Base-by-base conservation (phyloP, 53 echinoderm and acorn worm genomes). In the Crossaster papposus region DNA sequence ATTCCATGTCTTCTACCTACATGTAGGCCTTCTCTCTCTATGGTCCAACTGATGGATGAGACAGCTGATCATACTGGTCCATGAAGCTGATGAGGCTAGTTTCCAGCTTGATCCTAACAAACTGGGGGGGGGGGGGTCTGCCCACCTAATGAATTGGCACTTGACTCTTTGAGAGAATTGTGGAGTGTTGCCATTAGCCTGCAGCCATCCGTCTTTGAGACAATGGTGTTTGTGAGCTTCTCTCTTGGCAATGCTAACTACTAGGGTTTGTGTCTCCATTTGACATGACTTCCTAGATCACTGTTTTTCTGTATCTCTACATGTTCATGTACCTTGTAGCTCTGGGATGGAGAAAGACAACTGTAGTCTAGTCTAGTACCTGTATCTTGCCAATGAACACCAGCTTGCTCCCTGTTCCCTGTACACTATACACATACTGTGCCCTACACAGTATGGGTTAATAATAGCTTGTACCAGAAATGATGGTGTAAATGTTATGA, bases 121-220 rank as follows among this genome's bases (percentile, higher is more conserved):
- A 68, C 4, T 28, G 28, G 28, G 14, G n/a, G n/a, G n/a, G n/a
- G n/a, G n/a, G n/a, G n/a, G 15, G 58, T 5, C 28, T 11, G 11
- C 68, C 68, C 34, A 73, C 14, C 33, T 73, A 73, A 73, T 33
- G 34, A 73, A 73, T 73, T 6, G 74, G 35, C 74, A 10, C 36
- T 73, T 32, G 33, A 73, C 74, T 34, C 33, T 36, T 34, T 73
- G 74, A 73, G 34, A 73, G 74, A 73, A 2, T 12, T 34, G 24
- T 34, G 35, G 35, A 73, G 74, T 73, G 35, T 35, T 34, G 23
- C 74, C 74, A 73, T 73, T 73, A 73, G 15, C 35, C 74, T 73
- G 74, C 35, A 30, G 74, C 33, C 74, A 73, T 73, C 74, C 34
- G 74, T 73, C 74, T 35, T 73, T 32, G 58, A 58, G 58, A 0